Evolutionary conservation across 2,797 vertebrate species (phyloP), one percentile per base, ranked within the genome.

Genomic region (Cuculus canorus): DNA sequence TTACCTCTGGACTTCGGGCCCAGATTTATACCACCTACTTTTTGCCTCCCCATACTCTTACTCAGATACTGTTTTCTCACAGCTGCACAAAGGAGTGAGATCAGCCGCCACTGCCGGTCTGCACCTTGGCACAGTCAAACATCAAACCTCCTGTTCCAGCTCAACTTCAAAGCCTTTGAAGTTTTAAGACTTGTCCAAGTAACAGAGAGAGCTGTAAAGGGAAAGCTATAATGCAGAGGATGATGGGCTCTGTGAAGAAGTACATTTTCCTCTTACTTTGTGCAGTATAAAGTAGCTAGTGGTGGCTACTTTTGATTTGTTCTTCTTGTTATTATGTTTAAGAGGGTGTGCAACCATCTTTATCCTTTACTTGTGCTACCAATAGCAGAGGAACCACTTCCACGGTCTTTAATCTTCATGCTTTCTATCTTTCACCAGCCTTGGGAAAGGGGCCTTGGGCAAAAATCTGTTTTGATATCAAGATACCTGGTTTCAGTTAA

Each of bases 91-190:
- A 82, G 78, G n/a, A 41, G 68, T 11, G 33, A 61, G 33, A 61
- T 43, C 77, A 77, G 76, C 73, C 1, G 0, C n/a, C 35, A 4
- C 90, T 48, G 82, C 60, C 79, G 24, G 63, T 19, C 68, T 89
- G 85, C 75, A 72, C 59, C 50, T 57, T 33, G 11, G 57, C 2
- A 0, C 45, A 93, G 59, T 33, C 9, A 1, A 65, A 89, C 82
- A 91, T 91, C 94, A 95, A 87, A 93, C 89, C 63, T 89, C 50
- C 73, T 27, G 35, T 53, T 90, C 52, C 87, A 76, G 63, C 70
- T 91, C 23, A 0, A 71, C 93, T 91, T 92, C 84, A 92, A 91
- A 95, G 68, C 59, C 59, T 86, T 82, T 75, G 19, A 33, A 30
- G 70, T 69, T 87, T 72, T 59, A 72, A 73, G 84, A 82, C 19